Base-by-base conservation (phyloP, 2,113 vertebrate genomes). In the Ptilorrhoa leucosticta region DNA sequence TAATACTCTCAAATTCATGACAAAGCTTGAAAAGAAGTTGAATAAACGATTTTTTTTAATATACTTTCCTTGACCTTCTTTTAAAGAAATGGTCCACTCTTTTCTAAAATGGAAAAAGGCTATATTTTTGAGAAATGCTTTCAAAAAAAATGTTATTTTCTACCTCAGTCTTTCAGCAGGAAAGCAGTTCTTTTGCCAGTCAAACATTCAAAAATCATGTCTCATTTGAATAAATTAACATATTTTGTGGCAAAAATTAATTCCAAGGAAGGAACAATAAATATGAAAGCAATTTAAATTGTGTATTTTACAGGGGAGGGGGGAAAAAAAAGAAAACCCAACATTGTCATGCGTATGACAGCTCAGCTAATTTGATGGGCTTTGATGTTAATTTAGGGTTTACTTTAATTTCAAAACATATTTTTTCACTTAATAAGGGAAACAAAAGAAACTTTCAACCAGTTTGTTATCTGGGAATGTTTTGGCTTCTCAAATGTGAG, bases 401-500 rank as follows among this genome's bases (percentile, higher is more conserved):
- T 95, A 93, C 71, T 97, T 98, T 98, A 95, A 98, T 98, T 98
- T 98, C 96, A 97, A 98, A 98, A 98, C 97, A 97, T 98, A 98
- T 98, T 98, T 98, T 94, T 97, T 97, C 96, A 97, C 97, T 98
- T 98, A 98, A 98, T 98, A 98, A 97, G 96, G 95, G 94, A 98
- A 96, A 98, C 97, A 98, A 98, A 98, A 97, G 97, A 97, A 98
- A 98, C 98, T 98, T 98, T 98, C 97, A 98, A 94, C 97, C 97
- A 98, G 97, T 98, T 98, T 98, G 97, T 98, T 98, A 98, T 98
- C 97, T 95, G 92, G 96, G 97, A 97, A 98, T 98, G 97, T 98
- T 98, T 98, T 98, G 98, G 97, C 97, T 98, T 98, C 98, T 98
- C 97, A 96, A 97, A 98, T 98, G 98, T 97, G 97, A 98, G 98